A percentile compares a stretch with the other conserved stretches of the same genome.
Conservation (phyloP, 2,113 vertebrate species). For the Rhinopomastus cyanomelas region DNA sequence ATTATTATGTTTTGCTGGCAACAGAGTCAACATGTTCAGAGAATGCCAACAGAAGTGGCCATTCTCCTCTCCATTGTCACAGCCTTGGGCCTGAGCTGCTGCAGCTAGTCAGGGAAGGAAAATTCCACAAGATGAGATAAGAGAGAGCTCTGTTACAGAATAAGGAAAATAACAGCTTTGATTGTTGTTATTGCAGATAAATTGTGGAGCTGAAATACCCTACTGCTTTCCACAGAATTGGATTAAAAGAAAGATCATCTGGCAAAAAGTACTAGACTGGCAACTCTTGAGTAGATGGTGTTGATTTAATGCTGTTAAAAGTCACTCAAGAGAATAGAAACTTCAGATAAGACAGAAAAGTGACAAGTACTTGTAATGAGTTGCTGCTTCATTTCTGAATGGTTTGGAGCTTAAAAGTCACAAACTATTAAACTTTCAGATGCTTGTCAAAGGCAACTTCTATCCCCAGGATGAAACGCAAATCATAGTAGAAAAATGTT, state of each 20-base stretch:
- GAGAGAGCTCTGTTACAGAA: slow-evolving; percentile 1
- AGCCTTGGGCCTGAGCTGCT: background rate
- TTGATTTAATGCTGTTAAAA: slow-evolving; percentile 52
- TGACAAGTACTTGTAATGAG: slow-evolving; percentile 11
- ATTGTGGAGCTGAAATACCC: background rate
- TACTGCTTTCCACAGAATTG: slow-evolving; percentile 31
- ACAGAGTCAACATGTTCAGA: background rate
- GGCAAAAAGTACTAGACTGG: slow-evolving; percentile 9
- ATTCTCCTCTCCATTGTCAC: background rate
- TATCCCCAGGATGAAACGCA: background rate
- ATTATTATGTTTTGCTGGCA: background rate
- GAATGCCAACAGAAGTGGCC: background rate
- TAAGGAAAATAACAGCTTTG: slow-evolving; percentile 5
- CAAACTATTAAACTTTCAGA: background rate
- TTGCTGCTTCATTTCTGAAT: slow-evolving; percentile 39
- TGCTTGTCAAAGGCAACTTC: background rate
- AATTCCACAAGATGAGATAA: background rate
- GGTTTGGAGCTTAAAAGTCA: slow-evolving; percentile 5
- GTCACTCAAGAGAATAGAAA: slow-evolving; percentile 29
- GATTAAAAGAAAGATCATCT: slow-evolving; percentile 54
- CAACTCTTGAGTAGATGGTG: slow-evolving; percentile 6
- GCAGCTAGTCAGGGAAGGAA: background rate
- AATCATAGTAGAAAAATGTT: background rate
- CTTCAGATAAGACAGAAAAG: slow-evolving; percentile 37
- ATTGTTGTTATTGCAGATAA: slow-evolving; percentile 21